Evolutionary conservation across 2,888 invertebrate species (phyloP), one percentile per base, ranked within the genome.

Genomic region (Microctonus brassicae): DNA sequence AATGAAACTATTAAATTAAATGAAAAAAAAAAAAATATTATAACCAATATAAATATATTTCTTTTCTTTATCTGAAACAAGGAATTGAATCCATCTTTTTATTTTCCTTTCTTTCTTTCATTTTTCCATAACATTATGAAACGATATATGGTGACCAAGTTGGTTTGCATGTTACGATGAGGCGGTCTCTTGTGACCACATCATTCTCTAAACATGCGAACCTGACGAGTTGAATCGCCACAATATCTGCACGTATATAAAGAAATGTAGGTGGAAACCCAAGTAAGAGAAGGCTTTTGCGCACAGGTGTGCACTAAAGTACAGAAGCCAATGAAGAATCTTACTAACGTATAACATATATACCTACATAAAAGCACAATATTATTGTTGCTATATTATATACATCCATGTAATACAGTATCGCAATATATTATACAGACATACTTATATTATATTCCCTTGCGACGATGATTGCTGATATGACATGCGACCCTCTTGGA

Each of bases 161-260:
- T 73, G 77, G 82, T 76, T 86, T 83, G 87, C 87, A 87, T 87
- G 87, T 86, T 86, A 74, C 82, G 82, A 83, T 86, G 82, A 86
- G 87, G 87, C 87, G 87, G 86, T 86, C 87, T 85, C 85, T 81
- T 36, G 81, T 80, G 83, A 84, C 83, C 84, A 86, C 87, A 87
- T 87, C 87, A 85, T 84, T 87, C 86, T 86, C 85, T 79, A 79
- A 85, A 86, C 87, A 87, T 87, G 87, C 87, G 84, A 87, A 63
- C 47, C 26, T 9, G 17, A 42, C 29, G 47, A 47, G 29, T 13
- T 26, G 29, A 34, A 36, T 60, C 34, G 29, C 62, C 26, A 42
- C 17, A 69, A 63, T 69, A 69, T 62, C 55, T 36, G 34, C 39
- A 57, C 24, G n/a, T 20, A 57, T 20, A 57, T 11, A 26, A 57